phyloP scores from a whole-genome alignment of 2,797 vertebrate species.

The Orestias chungarensis region DNA sequence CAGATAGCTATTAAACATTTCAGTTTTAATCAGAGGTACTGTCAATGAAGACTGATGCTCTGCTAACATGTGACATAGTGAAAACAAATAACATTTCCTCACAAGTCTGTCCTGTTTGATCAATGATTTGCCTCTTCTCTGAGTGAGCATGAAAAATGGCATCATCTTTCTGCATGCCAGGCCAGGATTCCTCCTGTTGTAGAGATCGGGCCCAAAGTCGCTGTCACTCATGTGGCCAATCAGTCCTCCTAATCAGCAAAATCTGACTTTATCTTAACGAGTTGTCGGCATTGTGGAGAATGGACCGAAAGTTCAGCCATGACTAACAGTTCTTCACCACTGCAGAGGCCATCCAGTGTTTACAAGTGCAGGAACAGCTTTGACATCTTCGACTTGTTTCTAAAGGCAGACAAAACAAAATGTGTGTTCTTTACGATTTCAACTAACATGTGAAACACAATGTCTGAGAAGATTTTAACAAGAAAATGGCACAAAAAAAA shows the following conservation, averaged over 20 bases:
- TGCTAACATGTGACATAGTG: not conserved
- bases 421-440: no score
- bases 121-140: not conserved
- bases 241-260: constrained; percentile 70
- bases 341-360: no score
- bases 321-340: constrained; percentile 30
- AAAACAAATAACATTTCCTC: not conserved
- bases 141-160: constrained; percentile 45
- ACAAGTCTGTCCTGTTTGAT: not conserved
- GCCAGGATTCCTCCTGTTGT: constrained; percentile 37
- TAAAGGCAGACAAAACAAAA: no score
- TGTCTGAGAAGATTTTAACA: no score
- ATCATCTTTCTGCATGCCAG: constrained; percentile 39
- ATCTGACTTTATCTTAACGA: constrained; percentile 80
- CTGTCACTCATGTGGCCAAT: constrained; percentile 75
- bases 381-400: no score
- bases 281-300: constrained; percentile 61
- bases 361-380: no score
- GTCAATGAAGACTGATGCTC: not conserved
- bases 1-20: constrained; percentile 41
- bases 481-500: no score
- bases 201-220: constrained; percentile 57
- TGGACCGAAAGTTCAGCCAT: constrained; percentile 60
- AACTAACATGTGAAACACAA: no score
- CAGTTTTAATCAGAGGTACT: constrained; percentile 25